Percentiles rank a stretch among this genome's conserved stretches.
Conservation (phyloP, 2,888 invertebrate genomes). For the Calameuta idolon region DNA sequence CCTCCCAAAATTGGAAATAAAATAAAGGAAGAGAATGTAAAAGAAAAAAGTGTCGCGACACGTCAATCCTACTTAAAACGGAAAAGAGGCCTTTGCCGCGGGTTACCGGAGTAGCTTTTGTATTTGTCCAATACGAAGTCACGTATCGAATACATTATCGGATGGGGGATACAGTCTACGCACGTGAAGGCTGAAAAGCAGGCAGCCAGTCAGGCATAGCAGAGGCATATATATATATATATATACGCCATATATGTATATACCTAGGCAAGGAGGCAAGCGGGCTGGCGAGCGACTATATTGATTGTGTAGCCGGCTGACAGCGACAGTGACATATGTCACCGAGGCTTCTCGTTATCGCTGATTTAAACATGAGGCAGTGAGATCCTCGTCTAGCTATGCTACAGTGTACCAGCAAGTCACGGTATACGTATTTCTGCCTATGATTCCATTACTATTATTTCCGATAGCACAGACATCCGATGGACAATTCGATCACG, state of each 20-base stretch:
- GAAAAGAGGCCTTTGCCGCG: conserved; percentile 2
- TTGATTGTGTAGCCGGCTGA: conserved; percentile 67
- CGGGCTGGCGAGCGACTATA: conserved; percentile 57
- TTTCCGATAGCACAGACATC: conserved; percentile 28
- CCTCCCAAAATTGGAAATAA: background rate
- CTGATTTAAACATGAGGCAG: conserved; percentile 67
- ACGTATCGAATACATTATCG: conserved; percentile 66
- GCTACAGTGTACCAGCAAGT: background rate
- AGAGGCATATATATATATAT: background rate
- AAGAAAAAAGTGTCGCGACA: background rate
- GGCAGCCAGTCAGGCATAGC: conserved; percentile 21
- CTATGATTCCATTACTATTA: conserved; percentile 49
- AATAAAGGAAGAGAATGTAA: background rate
- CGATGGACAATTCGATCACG: background rate
- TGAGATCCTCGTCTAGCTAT: conserved; percentile 47
- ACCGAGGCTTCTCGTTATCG: conserved; percentile 67
- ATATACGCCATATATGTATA: background rate
- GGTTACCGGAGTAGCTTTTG: conserved; percentile 17
- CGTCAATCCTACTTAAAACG: background rate
- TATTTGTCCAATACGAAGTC: conserved; percentile 54
- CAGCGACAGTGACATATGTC: conserved; percentile 68
- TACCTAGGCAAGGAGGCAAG: conserved; percentile 26
- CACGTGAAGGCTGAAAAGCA: conserved; percentile 54
- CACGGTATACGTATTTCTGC: conserved; percentile 38
- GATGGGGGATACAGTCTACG: conserved; percentile 47